Evolutionary conservation across 2,797 vertebrate species (phyloP).

Genomic region (Semaprochilodus insignis): DNA sequence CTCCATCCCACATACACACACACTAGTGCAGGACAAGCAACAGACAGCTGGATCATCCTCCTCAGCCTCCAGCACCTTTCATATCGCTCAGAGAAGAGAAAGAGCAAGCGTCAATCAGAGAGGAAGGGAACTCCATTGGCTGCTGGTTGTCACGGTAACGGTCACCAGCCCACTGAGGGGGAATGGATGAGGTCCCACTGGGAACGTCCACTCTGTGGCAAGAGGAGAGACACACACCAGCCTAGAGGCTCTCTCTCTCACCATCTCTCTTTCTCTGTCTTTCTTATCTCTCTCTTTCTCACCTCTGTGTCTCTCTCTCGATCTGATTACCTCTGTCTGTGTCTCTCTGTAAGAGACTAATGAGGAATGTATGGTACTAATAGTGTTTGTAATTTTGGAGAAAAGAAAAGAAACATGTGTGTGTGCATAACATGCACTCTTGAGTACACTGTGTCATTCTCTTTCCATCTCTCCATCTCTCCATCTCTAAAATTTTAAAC

Average conservation of each 20-base stretch:
- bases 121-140: conserved; percentile 66
- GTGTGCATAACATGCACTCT: not conserved
- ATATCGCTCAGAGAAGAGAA: conserved; percentile 27
- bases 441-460: not conserved
- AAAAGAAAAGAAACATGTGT: too few species aligned
- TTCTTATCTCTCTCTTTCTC: not conserved
- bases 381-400: too few species aligned
- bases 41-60: conserved; percentile 15
- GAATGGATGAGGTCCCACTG: conserved; percentile 46
- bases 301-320: too few species aligned
- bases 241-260: conserved; percentile 5
- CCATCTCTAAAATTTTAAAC: not conserved
- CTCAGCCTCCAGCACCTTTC: conserved; percentile 1
- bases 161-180: conserved; percentile 51
- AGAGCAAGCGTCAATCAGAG: conserved; percentile 69
- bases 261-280: not conserved
- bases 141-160: conserved; percentile 74
- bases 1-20: not conserved
- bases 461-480: not conserved
- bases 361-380: too few species aligned
- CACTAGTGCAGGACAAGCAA: not conserved
- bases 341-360: too few species aligned
- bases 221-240: conserved; percentile 31
- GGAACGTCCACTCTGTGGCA: conserved; percentile 35
- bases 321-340: too few species aligned